Evolutionary conservation across 2,113 vertebrate genomes (phyloP).

Genomic region (Cercocebus atys): DNA sequence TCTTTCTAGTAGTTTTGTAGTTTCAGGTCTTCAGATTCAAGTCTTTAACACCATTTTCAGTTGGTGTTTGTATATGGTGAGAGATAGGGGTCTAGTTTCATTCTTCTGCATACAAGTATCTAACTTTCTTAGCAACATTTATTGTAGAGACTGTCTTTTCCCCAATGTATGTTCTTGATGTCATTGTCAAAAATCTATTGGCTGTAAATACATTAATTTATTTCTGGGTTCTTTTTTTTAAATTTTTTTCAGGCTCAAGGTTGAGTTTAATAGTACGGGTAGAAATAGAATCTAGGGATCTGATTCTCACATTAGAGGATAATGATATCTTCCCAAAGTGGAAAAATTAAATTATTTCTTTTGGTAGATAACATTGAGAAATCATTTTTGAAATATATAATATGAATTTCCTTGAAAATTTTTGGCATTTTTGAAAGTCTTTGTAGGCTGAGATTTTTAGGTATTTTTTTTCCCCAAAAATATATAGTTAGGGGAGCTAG

Average conservation of each 20-base stretch:
- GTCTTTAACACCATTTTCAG: no score
- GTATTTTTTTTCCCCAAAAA: neutral
- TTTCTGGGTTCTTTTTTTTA: constrained; percentile 38
- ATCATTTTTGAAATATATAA: neutral
- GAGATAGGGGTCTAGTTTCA: no score
- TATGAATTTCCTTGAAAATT: constrained; percentile 38
- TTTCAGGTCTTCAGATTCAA: no score
- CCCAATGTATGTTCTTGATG: no score
- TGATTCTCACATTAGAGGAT: neutral
- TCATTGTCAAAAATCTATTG: no score
- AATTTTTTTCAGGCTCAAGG: neutral
- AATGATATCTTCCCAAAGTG: neutral
- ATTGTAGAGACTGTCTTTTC: no score
- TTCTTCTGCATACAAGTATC: no score
- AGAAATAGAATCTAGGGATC: neutral
- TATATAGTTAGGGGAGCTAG: constrained; percentile 34
- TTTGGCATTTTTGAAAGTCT: constrained; percentile 64
- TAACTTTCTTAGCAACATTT: no score
- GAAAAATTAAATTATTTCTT: constrained; percentile 2
- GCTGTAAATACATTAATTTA: no score
- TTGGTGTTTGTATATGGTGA: no score
- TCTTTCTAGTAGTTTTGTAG: no score
- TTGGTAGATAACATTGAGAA: neutral
- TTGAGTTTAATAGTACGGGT: constrained; percentile 1
- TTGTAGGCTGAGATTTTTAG: constrained; percentile 22